Conservation (phyloP, 2,113 vertebrate species). For the Lophochroa leadbeateri region DNA sequence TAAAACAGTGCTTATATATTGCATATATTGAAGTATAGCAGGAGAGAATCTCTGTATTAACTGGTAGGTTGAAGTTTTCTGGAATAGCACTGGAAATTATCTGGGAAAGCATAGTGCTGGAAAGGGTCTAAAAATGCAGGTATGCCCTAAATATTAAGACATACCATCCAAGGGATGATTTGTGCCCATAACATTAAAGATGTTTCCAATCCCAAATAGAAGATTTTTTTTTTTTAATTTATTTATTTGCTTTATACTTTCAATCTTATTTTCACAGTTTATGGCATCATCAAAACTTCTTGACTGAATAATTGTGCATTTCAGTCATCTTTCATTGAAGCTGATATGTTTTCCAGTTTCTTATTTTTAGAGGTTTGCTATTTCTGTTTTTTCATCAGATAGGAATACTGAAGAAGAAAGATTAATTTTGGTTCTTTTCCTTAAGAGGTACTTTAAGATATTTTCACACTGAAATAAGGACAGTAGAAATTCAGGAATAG, state of each 20-base stretch:
- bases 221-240: background rate
- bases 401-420: background rate
- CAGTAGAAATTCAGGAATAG: background rate
- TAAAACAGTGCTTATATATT: background rate
- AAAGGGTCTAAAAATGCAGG: background rate
- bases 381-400: background rate
- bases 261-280: background rate
- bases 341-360: background rate
- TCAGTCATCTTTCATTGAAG: background rate
- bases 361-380: conserved; percentile 9
- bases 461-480: background rate
- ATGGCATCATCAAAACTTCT: background rate
- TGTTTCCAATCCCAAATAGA: background rate
- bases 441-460: background rate
- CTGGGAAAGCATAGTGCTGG: background rate
- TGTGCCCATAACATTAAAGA: background rate
- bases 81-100: background rate
- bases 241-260: background rate
- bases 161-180: background rate
- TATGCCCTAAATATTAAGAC: background rate
- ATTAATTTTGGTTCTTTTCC: background rate
- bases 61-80: background rate
- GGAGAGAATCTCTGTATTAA: background rate
- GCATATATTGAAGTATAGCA: background rate
- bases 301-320: conserved; percentile 16